A percentile compares a stretch with the other conserved stretches of the same genome.
Conservation (phyloP, 2,888 invertebrate genomes). For the Elysia crispata region DNA sequence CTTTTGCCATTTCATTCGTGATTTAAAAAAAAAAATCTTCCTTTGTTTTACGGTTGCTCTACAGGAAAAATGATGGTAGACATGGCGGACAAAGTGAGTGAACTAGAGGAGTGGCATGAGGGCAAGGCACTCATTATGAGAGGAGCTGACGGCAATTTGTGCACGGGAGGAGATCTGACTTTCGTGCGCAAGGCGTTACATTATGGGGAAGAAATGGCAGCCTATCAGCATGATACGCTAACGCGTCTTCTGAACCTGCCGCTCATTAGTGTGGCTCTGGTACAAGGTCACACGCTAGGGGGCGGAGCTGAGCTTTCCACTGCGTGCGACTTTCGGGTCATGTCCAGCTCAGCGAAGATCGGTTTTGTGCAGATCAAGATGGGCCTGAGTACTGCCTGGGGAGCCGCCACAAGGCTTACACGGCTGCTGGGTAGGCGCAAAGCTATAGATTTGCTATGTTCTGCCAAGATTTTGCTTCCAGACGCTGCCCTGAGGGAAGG, state of each 20-base stretch:
- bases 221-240: conserved; percentile 78
- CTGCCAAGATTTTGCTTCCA: conserved; percentile 69
- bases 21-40: no score
- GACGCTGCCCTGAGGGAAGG: conserved; percentile 76
- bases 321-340: conserved; percentile 79
- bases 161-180: conserved; percentile 80
- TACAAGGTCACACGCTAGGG: conserved; percentile 79
- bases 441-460: conserved; percentile 77
- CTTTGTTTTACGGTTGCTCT: conserved; percentile 42
- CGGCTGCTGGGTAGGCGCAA: conserved; percentile 76
- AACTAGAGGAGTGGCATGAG: conserved; percentile 78
- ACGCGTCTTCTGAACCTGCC: conserved; percentile 78
- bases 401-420: conserved; percentile 78
- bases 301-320: conserved; percentile 80
- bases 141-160: conserved; percentile 79
- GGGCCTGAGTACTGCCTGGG: conserved; percentile 80
- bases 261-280: conserved; percentile 78
- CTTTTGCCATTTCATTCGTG: no score
- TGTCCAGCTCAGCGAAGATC: conserved; percentile 75
- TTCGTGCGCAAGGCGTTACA: conserved; percentile 74
- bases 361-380: conserved; percentile 79
- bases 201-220: conserved; percentile 77
- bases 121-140: conserved; percentile 79
- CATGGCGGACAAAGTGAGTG: conserved; percentile 75
- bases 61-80: conserved; percentile 80